Conservation (phyloP, 2,113 vertebrate species). For the Acrocephalus arundinaceus region DNA sequence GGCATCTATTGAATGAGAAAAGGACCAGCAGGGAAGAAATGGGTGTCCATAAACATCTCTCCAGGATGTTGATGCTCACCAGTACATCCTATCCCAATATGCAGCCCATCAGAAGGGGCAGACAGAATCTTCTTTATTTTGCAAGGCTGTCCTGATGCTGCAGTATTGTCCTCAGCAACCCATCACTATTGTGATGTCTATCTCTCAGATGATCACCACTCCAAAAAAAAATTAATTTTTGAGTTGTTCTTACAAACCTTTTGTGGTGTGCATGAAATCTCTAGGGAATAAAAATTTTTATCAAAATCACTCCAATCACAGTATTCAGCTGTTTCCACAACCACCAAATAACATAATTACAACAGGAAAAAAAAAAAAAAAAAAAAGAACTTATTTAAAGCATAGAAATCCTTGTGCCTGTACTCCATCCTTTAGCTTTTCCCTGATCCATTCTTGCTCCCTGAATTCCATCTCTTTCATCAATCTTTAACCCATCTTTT, state of each 20-base stretch:
- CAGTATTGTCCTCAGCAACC: not conserved
- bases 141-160: not conserved
- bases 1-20: not conserved
- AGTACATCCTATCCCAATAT: not conserved
- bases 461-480: not conserved
- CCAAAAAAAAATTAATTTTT: not conserved
- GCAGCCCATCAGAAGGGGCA: not conserved
- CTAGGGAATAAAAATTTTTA: not conserved
- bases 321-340: not conserved
- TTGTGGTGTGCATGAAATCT: not conserved
- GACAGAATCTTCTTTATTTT: not conserved
- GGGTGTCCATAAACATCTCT: not conserved
- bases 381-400: not conserved
- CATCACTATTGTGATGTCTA: not conserved
- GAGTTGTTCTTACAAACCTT: not conserved
- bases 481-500: not conserved
- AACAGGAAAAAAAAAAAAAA: not conserved
- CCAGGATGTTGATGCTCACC: not conserved
- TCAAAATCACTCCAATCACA: not conserved
- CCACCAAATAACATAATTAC: not conserved
- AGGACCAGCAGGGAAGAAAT: not conserved
- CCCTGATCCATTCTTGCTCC: not conserved
- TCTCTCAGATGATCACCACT: not conserved
- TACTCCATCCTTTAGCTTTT: not conserved
- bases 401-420: not conserved